phyloP scores from a whole-genome alignment of 2,113 vertebrate species.

The Marmota monax region DNA sequence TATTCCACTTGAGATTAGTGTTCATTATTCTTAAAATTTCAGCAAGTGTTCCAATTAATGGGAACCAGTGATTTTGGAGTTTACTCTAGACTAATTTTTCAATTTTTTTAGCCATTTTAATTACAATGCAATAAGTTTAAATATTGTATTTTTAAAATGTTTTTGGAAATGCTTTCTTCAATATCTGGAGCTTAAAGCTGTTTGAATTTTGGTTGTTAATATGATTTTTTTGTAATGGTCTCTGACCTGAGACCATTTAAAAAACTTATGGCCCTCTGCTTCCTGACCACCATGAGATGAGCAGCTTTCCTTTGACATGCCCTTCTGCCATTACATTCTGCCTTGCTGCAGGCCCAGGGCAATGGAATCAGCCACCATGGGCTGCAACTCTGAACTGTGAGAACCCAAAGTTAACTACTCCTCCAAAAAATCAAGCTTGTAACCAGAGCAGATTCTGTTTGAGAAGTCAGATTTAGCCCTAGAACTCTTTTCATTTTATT shows the following conservation, averaged over 20 bases:
- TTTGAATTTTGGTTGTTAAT: conserved; percentile 12
- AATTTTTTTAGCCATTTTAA: background rate
- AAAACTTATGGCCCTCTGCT: background rate
- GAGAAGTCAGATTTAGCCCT: background rate
- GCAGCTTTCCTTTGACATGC: no score
- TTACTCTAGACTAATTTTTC: background rate
- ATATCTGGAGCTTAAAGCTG: background rate
- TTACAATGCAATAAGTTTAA: background rate
- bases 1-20: background rate
- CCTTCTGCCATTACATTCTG: no score
- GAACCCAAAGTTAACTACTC: no score
- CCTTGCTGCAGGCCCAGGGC: no score
- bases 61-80: background rate
- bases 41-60: background rate
- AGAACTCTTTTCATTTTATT: background rate
- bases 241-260: background rate
- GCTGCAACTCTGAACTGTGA: no score
- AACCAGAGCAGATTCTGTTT: background rate
- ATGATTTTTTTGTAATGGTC: background rate
- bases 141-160: background rate
- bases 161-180: background rate
- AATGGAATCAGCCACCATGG: no score
- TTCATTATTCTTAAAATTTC: background rate
- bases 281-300: no score
- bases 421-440: background rate